Percentiles rank a stretch among this genome's conserved stretches.
phyloP scores from a whole-genome alignment of 2,888 invertebrate species.

The Agrochola circellaris region DNA sequence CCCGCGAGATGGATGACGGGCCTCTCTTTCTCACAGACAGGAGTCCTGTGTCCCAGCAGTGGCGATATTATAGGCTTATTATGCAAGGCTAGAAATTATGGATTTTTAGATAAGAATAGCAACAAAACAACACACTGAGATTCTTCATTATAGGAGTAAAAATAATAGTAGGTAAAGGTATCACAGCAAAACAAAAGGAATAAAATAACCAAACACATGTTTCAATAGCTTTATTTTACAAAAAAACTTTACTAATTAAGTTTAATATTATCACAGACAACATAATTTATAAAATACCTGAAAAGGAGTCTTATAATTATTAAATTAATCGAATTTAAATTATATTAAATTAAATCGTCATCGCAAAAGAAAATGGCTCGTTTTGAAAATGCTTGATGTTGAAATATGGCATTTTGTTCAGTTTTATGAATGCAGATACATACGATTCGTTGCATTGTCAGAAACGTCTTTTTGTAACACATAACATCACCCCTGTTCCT shows the following conservation, averaged over 20 bases:
- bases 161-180: not conserved
- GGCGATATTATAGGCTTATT: too few species aligned
- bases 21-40: too few species aligned
- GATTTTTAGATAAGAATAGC: not conserved
- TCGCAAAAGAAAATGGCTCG: constrained; percentile 36
- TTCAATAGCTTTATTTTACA: constrained; percentile 74
- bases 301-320: constrained; percentile 67
- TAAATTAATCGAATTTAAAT: constrained; percentile 46
- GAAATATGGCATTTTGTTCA: constrained; percentile 41
- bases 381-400: constrained; percentile 47
- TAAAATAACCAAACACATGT: constrained; percentile 76
- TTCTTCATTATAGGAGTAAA: not conserved
- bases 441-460: not conserved
- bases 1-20: too few species aligned
- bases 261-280: constrained; percentile 85
- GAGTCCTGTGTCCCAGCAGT: too few species aligned
- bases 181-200: constrained; percentile 73
- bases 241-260: constrained; percentile 73
- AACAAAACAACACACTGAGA: constrained; percentile 52
- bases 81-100: too few species aligned
- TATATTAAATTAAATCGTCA: constrained; percentile 51
- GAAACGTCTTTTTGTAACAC: not conserved
- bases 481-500: not conserved
- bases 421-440: constrained; percentile 24
- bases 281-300: constrained; percentile 78